Conservation (phyloP, 1,140 invertebrate genomes). For the Psix sp. region DNA sequence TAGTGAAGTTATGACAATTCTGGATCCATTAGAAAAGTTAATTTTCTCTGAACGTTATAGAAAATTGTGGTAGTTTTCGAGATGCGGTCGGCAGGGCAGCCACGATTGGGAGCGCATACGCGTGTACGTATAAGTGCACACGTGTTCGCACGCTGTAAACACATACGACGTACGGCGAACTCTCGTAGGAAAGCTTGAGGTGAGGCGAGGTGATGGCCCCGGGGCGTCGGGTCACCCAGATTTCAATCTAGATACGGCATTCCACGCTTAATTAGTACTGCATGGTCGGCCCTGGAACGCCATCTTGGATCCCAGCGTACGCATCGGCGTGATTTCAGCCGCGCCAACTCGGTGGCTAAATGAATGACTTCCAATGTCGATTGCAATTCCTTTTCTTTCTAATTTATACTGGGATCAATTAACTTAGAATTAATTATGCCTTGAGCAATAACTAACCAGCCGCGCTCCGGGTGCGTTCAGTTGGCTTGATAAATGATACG, state of each 20-base stretch:
- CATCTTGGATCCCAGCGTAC: conserved; percentile 64
- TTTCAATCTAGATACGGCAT: conserved; percentile 77
- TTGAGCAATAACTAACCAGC: conserved; percentile 29
- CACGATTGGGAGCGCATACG: conserved; percentile 22
- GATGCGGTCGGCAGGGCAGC: too few species aligned
- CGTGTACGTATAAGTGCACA: too few species aligned
- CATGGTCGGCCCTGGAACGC: conserved; percentile 71
- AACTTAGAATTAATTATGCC: conserved; percentile 57
- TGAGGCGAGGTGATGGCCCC: conserved; percentile 72
- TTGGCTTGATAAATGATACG: conserved; percentile 38
- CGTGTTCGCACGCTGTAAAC: too few species aligned
- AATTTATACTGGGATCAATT: conserved; percentile 56
- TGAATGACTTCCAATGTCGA: conserved; percentile 54
- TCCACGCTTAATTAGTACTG: conserved; percentile 76
- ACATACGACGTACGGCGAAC: conserved; percentile 56
- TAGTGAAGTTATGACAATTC: too few species aligned
- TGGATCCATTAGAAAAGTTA: too few species aligned
- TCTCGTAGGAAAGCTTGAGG: conserved; percentile 60
- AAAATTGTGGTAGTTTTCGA: too few species aligned
- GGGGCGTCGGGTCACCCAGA: conserved; percentile 76
- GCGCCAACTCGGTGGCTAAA: conserved; percentile 53
- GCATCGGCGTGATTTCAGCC: conserved; percentile 40
- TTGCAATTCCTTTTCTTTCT: conserved; percentile 56
- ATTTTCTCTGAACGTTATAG: too few species aligned
- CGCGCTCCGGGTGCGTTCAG: conserved; percentile 27